These are phyloP conservation scores for Gari tellinella DNA, from an alignment of 2,888 invertebrate species.

Conservation along the genomic window DNA sequence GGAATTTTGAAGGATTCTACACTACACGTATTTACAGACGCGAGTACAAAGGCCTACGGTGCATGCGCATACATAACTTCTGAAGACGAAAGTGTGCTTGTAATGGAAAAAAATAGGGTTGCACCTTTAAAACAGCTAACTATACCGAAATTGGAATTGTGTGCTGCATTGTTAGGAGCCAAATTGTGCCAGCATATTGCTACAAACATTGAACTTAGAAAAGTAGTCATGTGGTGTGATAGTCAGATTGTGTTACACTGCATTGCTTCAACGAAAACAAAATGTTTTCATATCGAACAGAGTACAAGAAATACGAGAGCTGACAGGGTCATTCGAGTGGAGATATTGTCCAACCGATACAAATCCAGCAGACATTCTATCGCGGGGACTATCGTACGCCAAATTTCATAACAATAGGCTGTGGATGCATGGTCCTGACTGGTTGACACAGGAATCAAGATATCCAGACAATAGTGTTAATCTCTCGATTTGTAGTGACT, in stretches of 20 bases:
- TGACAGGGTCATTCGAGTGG: background rate
- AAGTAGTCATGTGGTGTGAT: background rate
- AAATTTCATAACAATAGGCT: background rate
- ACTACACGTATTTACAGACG: conserved; percentile 11
- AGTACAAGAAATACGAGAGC: background rate
- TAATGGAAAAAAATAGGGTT: conserved; percentile 17
- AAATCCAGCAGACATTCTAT: background rate
- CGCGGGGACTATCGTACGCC: background rate
- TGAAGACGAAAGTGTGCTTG: background rate
- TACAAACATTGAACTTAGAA: background rate
- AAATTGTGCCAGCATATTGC: conserved; percentile 10
- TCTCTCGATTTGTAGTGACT: no score
- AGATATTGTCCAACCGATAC: background rate
- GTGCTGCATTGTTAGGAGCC: conserved; percentile 6
- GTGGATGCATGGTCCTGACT: background rate
- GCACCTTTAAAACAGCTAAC: conserved; percentile 14
- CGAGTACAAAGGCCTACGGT: conserved; percentile 7
- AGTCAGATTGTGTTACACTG: background rate
- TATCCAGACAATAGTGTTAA: background rate
- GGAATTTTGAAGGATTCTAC: background rate
- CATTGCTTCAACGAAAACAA: conserved; percentile 1
- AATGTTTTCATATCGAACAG: background rate
- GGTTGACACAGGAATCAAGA: conserved; percentile 2
- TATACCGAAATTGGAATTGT: conserved; percentile 17
- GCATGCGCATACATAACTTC: conserved; percentile 15